Evolutionary conservation across 1,140 invertebrate genomes (phyloP).

Genomic region (Micrasema longulum): DNA sequence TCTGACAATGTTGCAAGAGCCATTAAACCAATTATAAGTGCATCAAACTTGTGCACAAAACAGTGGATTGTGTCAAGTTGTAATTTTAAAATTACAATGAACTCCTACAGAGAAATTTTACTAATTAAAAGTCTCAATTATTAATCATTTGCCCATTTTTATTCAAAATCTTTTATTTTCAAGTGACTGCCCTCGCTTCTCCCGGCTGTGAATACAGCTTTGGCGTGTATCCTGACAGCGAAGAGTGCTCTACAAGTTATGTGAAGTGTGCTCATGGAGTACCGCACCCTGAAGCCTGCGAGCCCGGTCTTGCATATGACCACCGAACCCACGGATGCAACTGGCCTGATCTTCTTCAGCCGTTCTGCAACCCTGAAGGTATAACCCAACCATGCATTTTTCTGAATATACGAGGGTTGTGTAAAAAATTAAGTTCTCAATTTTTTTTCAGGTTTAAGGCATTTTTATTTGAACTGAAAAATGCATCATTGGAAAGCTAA

Average conservation of each 20-base stretch:
- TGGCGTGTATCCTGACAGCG: slow-evolving; percentile 85
- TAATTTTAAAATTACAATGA: too few species aligned
- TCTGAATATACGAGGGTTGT: too few species aligned
- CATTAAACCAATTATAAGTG: too few species aligned
- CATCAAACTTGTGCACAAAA: too few species aligned
- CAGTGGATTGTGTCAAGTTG: too few species aligned
- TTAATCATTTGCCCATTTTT: too few species aligned
- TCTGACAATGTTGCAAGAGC: too few species aligned
- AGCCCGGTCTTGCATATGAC: slow-evolving; percentile 89
- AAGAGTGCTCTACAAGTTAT: slow-evolving; percentile 86
- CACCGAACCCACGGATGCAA: slow-evolving; percentile 90
- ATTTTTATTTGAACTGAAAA: too few species aligned
- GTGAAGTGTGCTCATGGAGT: slow-evolving; percentile 87
- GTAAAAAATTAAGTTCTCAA: too few species aligned
- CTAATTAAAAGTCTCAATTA: background rate
- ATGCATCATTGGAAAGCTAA: too few species aligned
- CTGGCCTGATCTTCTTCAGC: slow-evolving; percentile 90
- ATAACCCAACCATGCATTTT: too few species aligned
- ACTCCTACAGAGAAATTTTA: background rate
- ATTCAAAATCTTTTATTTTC: slow-evolving; percentile 55
- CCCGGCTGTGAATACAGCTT: slow-evolving; percentile 91
- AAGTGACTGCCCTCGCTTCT: slow-evolving; percentile 81
- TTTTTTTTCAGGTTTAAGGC: too few species aligned
- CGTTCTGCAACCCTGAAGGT: slow-evolving; percentile 89
- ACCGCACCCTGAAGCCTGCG: slow-evolving; percentile 82